Percentiles rank a stretch among this genome's conserved stretches.
These are phyloP conservation scores for Lordiphosa stackelbergi DNA, from an alignment of 1,140 invertebrate genomes.

Conservation along the genomic window DNA sequence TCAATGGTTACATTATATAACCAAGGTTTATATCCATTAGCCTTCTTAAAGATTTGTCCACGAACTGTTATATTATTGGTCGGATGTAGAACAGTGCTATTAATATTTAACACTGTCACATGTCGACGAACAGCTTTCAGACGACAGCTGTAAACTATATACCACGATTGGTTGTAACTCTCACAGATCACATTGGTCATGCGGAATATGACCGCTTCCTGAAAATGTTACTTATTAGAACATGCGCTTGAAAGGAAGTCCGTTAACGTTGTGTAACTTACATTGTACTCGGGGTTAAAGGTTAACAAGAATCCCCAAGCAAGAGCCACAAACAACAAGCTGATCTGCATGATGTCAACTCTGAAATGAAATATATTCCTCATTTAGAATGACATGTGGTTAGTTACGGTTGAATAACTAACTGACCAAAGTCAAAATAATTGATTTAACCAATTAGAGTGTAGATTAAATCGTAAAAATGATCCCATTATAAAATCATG, in stretches of 20 bases:
- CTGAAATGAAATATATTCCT: background rate
- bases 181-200: constrained; percentile 16
- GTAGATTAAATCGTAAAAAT: constrained; percentile 22
- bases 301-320: constrained; percentile 21
- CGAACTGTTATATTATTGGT: background rate
- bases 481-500: constrained; percentile 31
- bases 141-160: constrained; percentile 15
- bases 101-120: constrained; percentile 4
- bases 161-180: constrained; percentile 18
- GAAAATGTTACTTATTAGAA: background rate
- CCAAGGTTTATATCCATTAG: constrained; percentile 25
- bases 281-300: background rate
- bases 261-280: background rate
- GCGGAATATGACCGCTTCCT: constrained; percentile 17
- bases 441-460: constrained; percentile 10
- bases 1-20: constrained; percentile 4
- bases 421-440: too few relatives aligned
- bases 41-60: constrained; percentile 14
- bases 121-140: constrained; percentile 14
- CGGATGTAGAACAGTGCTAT: constrained; percentile 9
- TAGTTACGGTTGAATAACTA: too few relatives aligned
- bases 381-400: too few relatives aligned
- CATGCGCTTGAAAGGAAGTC: too few relatives aligned
- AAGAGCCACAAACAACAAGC: background rate
- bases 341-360: too few relatives aligned